Base-by-base conservation (phyloP, 64 coral and sea anemone species). In the Platygyra sinensis region DNA sequence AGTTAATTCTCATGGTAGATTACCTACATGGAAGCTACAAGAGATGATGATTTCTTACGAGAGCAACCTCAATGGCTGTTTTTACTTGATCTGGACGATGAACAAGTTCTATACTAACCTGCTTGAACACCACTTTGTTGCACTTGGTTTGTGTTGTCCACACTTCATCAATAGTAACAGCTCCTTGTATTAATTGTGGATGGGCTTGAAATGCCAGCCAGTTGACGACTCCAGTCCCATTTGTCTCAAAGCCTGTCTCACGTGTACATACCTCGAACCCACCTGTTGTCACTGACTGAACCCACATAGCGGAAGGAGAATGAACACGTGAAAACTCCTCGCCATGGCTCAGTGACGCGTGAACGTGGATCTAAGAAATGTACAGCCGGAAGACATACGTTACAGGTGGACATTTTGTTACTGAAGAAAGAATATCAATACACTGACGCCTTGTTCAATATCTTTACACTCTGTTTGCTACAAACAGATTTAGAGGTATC, bases 191-290 rank as follows among this genome's bases (percentile, higher is more conserved):
- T 32, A 72, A 20, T 30, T 55, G 52, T 28, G 15, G 20, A n/a
- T 42, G 4, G 19, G n/a, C 62, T 39, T 86, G 82, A 14, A 86
- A 46, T 8, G 82, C 82, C 62, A 86, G 4, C 82, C 82, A 86
- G 82, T 86, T 86, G 14, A 86, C 33, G 18, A 86, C 17, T 10
- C 79, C 60, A 72, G 62, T 86, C n/a, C 39, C 82, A 50, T 72
- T 86, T 5, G 62, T 67, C n/a, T 31, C 63, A 13, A 50, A 8
- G 46, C 60, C 82, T 25, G 82, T 67, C 46, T 86, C 82, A 38
- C 82, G 82, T 14, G 46, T 55, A 50, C 82, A 86, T 14, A 86
- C 82, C 62, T 24, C 32, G 20, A 86, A 86, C 7, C 82, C 64
- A 50, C 82, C 30, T 50, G 82, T 46, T 0, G 82, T 86, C 24